These are phyloP conservation scores for Cosmia pyralina DNA, from an alignment of 2,888 invertebrate genomes.

Conservation along the genomic window DNA sequence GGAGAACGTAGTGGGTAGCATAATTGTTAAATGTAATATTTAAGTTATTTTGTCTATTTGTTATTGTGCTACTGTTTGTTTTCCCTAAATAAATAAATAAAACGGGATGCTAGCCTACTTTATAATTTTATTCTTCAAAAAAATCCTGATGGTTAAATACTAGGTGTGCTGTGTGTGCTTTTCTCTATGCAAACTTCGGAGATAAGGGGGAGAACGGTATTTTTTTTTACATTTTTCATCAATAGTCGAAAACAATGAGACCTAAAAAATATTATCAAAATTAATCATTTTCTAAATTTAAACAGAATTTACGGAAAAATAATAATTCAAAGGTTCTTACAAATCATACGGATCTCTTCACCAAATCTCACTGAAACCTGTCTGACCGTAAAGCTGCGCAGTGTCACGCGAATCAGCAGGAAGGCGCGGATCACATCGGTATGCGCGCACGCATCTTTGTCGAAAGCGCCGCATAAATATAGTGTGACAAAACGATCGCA, in stretches of 20 bases:
- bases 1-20: too few species aligned
- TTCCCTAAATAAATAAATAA: too few species aligned
- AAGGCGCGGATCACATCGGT: conserved; percentile 74
- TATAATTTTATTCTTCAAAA: not conserved
- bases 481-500: conserved; percentile 67
- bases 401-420: conserved; percentile 75
- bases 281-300: not conserved
- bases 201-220: too few species aligned
- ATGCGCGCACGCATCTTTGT: conserved; percentile 62
- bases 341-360: conserved; percentile 14
- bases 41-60: too few species aligned
- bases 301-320: not conserved
- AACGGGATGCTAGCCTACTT: not conserved
- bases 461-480: conserved; percentile 63
- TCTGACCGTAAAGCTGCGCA: conserved; percentile 46
- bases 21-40: too few species aligned
- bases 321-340: not conserved
- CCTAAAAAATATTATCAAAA: too few species aligned
- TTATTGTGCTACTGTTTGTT: too few species aligned
- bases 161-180: too few species aligned
- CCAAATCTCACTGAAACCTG: conserved; percentile 20
- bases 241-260: too few species aligned
- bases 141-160: not conserved
- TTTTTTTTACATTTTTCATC: too few species aligned
- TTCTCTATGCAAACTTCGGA: too few species aligned